Evolutionary conservation across 2,113 vertebrate genomes (phyloP).

Genomic region (Trichechus manatus): DNA sequence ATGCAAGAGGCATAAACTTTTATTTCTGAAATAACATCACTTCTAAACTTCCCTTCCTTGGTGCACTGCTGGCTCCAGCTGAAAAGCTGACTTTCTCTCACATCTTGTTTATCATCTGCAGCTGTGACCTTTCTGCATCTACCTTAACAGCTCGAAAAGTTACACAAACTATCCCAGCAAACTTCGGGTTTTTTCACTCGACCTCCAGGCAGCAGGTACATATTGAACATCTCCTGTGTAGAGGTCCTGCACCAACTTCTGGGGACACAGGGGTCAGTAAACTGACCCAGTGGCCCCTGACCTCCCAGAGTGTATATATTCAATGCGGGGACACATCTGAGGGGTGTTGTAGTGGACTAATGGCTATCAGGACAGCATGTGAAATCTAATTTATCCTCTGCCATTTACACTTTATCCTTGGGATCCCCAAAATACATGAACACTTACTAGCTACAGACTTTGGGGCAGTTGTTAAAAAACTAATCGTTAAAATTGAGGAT

Average conservation of each 20-base stretch:
- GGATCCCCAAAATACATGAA: not conserved
- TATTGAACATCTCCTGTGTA: not conserved
- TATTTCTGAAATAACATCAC: constrained; percentile 58
- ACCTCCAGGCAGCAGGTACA: not conserved
- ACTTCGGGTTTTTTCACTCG: not conserved
- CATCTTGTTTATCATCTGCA: not conserved
- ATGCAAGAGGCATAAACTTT: constrained; percentile 70
- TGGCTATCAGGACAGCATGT: not conserved
- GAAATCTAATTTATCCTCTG: not conserved
- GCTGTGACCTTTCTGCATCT: not conserved
- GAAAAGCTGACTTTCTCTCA: not conserved
- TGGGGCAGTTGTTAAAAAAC: not conserved
- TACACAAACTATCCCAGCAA: not conserved
- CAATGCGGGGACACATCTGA: not conserved
- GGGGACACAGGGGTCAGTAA: not conserved
- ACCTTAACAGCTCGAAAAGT: not conserved
- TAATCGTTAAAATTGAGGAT: not conserved
- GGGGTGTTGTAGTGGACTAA: fast-evolving
- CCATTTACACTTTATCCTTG: not conserved
- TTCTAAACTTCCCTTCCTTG: constrained; percentile 1
- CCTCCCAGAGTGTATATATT: not conserved
- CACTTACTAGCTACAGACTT: not conserved
- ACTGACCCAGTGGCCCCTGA: fast-evolving
- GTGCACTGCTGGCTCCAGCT: too few relatives aligned
- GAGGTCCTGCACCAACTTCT: not conserved